A percentile compares a stretch with the other conserved stretches of the same genome.
phyloP scores from a whole-genome alignment of 2,113 vertebrate species.

The Chionis minor region DNA sequence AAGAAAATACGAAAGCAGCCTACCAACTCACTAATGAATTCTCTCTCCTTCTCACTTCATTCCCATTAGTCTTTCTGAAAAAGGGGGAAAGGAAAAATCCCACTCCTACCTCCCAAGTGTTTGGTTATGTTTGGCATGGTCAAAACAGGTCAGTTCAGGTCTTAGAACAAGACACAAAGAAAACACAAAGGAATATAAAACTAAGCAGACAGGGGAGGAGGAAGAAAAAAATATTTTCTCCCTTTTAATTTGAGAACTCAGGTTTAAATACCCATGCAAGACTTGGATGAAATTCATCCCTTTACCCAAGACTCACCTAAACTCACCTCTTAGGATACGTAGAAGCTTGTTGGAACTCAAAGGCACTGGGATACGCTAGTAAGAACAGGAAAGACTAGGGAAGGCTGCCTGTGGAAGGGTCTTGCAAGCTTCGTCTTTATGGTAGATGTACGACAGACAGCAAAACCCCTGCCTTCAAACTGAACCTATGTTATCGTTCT shows the following conservation, averaged over 20 bases:
- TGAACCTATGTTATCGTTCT: background rate
- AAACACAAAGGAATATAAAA: background rate
- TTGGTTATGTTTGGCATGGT: background rate
- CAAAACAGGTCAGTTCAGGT: background rate
- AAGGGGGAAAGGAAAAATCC: rapidly evolving
- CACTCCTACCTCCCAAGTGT: background rate
- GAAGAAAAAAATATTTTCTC: background rate
- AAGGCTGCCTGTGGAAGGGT: background rate
- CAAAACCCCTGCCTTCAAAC: background rate
- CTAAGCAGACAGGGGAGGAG: rapidly evolving
- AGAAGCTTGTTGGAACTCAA: background rate
- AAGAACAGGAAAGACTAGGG: background rate
- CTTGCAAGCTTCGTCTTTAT: background rate
- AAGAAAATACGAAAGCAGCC: background rate
- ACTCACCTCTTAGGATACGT: background rate
- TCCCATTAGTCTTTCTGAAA: background rate
- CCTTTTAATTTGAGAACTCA: background rate
- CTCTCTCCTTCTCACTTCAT: background rate
- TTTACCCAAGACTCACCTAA: background rate
- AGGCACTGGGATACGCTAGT: background rate
- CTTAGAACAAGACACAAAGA: background rate
- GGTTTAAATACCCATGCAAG: background rate
- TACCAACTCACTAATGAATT: background rate
- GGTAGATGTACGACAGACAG: rapidly evolving
- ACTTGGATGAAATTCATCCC: background rate